Evolutionary conservation across 2,888 invertebrate genomes (phyloP), one percentile per base, ranked within the genome.

Genomic region (Drosophila algonquin): DNA sequence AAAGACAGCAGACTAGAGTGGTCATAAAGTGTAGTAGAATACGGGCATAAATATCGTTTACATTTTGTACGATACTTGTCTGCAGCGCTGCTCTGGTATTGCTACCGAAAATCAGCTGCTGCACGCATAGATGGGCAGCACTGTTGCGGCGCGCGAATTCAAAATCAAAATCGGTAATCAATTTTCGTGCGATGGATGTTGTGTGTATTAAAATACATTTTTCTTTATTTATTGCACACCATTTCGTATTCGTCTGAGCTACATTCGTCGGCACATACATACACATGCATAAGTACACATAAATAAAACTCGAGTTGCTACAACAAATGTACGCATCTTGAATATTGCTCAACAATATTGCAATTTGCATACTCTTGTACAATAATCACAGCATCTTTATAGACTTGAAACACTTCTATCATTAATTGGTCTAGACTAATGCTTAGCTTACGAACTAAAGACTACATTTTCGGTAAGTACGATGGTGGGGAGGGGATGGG

Each of bases 341-440:
- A 58, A 71, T 47, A 75, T 81, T 82, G 72, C 48, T 72, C 63
- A 69, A 79, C 65, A 72, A 77, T 70, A 70, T 60, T 63, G 50
- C 68, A 55, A 55, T 47, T 44, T 64, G 58, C 71, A 68, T 40
- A 45, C 67, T 63, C 70, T 80, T 77, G 73, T 87, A 80, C 79
- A 74, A 79, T 84, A 84, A 90, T 90, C 91, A 90, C 90, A 90
- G 90, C 89, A 89, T 89, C 89, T 90, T 91, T 89, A 81, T 90
- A 80, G 84, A 81, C 82, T 75, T 81, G 57, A 73, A 74, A 74
- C 64, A 64, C 61, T 81, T 63, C 47, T 51, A 67, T 73, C 67
- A 71, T 63, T 63, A 68, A 79, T 75, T 83, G 58, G 59, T 59
- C 76, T 88, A 79, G 40, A 65, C 57, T 70, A 79, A 64, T 65